Evolutionary conservation across 2,113 vertebrate genomes (phyloP).

Genomic region (Apteryx mantelli): DNA sequence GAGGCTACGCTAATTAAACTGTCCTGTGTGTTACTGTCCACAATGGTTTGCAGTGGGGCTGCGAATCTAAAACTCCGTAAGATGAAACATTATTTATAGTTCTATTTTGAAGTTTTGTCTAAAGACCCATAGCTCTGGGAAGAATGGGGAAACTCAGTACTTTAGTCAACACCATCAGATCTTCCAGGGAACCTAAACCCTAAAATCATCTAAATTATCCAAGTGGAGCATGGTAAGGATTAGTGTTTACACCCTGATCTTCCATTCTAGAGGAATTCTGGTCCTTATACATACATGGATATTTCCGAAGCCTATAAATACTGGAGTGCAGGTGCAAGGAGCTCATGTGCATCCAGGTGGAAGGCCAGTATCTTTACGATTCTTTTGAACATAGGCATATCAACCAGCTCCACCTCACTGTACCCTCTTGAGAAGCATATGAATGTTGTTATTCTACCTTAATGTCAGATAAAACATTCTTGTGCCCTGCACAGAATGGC

Average conservation of each 20-base stretch:
- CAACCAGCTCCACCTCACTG: not conserved
- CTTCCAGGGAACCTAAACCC: not conserved
- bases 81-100: not conserved
- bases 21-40: too few relatives aligned
- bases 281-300: not conserved
- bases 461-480: not conserved
- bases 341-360: not conserved
- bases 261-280: not conserved
- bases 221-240: not conserved
- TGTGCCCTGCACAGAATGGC: not conserved
- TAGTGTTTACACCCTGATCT: not conserved
- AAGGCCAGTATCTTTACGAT: not conserved
- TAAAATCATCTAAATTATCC: not conserved
- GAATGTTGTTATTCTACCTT: not conserved
- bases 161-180: not conserved
- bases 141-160: not conserved
- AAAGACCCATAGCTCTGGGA: not conserved
- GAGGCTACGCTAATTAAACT: not conserved
- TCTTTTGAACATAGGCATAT: not conserved
- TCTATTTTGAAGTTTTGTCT: not conserved
- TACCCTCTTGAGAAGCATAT: not conserved
- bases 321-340: not conserved
- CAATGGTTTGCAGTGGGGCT: not conserved
- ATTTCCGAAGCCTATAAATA: not conserved
- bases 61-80: not conserved